These are phyloP conservation scores for Pollicipes pollicipes DNA, from an alignment of 1,140 invertebrate species.

Conservation along the genomic window DNA sequence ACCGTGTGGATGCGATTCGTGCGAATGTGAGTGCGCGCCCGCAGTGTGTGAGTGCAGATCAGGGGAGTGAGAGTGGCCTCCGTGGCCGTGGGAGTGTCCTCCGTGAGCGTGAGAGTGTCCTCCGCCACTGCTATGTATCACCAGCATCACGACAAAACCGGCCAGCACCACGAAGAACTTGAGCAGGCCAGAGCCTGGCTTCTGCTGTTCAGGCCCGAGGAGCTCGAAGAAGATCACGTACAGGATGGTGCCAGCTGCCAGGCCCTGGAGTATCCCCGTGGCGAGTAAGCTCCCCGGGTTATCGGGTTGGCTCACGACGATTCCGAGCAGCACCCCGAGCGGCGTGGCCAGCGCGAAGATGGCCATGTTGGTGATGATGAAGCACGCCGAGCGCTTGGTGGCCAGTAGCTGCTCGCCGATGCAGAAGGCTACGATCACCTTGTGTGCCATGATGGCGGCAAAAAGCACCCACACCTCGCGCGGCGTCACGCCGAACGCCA, in stretches of 20 bases:
- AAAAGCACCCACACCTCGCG: constrained; percentile 36
- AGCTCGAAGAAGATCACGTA: constrained; percentile 87
- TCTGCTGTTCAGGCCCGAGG: constrained; percentile 48
- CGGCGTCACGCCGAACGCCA: constrained; percentile 55
- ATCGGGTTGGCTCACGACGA: background rate
- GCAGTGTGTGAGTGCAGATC: constrained; percentile 42
- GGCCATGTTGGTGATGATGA: background rate
- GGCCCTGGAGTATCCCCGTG: constrained; percentile 49
- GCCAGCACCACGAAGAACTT: constrained; percentile 48
- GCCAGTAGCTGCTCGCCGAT: constrained; percentile 26
- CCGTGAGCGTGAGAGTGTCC: constrained; percentile 27
- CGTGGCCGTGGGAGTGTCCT: constrained; percentile 49
- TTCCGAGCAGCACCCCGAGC: constrained; percentile 12
- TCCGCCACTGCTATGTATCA: constrained; percentile 12
- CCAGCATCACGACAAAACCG: constrained; percentile 57
- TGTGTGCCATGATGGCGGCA: constrained; percentile 34
- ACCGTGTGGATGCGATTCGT: constrained; percentile 79
- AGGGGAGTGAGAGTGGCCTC: constrained; percentile 49
- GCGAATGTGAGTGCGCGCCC: constrained; percentile 59
- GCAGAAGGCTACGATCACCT: constrained; percentile 34
- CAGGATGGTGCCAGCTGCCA: constrained; percentile 67
- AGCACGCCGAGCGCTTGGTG: background rate
- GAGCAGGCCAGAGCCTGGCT: constrained; percentile 42
- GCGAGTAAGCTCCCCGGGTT: constrained; percentile 25
- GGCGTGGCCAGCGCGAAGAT: constrained; percentile 13